A percentile compares a stretch with the other conserved stretches of the same genome.
Evolutionary conservation across 2,888 invertebrate genomes (phyloP).

Genomic region (Hydrotaea cyrtoneurina): DNA sequence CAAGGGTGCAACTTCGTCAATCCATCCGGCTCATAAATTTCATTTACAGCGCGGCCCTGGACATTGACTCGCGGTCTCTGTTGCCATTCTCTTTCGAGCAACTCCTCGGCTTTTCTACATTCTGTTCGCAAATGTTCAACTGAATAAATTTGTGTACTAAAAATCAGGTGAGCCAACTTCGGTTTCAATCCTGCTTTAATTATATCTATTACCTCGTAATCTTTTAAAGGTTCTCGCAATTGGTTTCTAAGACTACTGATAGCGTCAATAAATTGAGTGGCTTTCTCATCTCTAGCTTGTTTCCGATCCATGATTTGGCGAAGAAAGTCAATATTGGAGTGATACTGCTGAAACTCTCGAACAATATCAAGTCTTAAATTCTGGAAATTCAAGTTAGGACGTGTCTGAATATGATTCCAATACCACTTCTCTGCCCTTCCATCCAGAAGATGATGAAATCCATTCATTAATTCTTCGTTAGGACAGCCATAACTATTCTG

Average conservation of each 20-base stretch:
- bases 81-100: constrained; percentile 10
- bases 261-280: neutral
- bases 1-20: neutral
- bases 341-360: no score
- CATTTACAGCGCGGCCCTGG: neutral
- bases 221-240: constrained; percentile 8
- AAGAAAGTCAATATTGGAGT: constrained; percentile 11
- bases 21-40: neutral
- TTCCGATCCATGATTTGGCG: constrained; percentile 9
- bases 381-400: neutral
- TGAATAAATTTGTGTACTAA: neutral
- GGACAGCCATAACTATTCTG: no score
- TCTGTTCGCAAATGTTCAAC: neutral
- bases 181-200: neutral
- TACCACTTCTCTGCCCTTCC: constrained; percentile 18
- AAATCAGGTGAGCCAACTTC: no score
- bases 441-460: no score
- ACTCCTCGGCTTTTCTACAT: constrained; percentile 1
- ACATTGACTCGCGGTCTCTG: neutral
- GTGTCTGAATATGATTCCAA: constrained; percentile 3
- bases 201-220: constrained; percentile 10
- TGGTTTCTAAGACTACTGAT: no score
- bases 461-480: no score
- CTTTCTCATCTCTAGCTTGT: constrained; percentile 19
- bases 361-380: no score